A percentile compares a stretch with the other conserved stretches of the same genome.
Evolutionary conservation across 2,113 vertebrate genomes (phyloP).

Genomic region (Pteropus alecto): DNA sequence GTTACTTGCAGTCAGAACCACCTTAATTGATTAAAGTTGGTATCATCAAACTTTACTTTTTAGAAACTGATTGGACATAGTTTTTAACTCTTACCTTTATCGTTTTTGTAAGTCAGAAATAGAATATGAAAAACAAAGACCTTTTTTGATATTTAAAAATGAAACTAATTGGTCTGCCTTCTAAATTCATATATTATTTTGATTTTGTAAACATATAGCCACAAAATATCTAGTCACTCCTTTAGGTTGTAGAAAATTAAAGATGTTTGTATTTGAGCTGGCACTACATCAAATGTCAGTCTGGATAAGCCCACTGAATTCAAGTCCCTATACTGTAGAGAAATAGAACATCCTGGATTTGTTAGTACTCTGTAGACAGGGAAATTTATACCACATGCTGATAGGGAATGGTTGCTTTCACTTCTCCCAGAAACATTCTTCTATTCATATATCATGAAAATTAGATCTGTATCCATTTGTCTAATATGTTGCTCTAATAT

Average conservation of each 20-base stretch:
- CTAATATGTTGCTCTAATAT: background rate
- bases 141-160: background rate
- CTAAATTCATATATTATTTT: background rate
- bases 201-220: background rate
- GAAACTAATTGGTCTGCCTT: background rate
- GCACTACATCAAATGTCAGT: background rate
- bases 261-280: background rate
- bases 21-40: background rate
- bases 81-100: background rate
- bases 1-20: background rate
- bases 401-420: background rate
- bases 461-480: background rate
- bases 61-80: background rate
- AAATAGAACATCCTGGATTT: background rate
- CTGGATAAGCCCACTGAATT: background rate
- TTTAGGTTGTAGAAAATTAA: background rate
- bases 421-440: background rate
- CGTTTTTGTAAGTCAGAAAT: background rate
- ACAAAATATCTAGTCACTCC: background rate
- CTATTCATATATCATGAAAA: background rate
- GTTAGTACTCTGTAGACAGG: background rate
- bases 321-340: background rate
- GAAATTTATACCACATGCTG: background rate
- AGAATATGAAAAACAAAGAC: background rate
- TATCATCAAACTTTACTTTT: background rate